These are phyloP conservation scores for Habrosyne pyritoides DNA, from an alignment of 2,888 invertebrate genomes.

Conservation along the genomic window DNA sequence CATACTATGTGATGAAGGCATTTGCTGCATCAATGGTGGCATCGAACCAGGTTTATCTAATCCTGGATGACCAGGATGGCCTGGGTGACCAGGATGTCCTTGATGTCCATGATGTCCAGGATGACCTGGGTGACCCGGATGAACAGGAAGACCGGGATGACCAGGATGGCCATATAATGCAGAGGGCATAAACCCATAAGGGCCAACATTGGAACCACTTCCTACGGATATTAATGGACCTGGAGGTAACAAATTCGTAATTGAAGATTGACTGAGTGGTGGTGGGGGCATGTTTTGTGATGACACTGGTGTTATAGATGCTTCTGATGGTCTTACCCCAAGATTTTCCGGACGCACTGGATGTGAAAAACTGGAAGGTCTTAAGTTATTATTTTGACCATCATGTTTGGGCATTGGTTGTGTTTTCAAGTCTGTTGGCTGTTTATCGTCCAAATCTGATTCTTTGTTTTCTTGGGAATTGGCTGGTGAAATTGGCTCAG, in stretches of 20 bases:
- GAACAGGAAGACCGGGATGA: constrained; percentile 45
- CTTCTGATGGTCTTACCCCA: constrained; percentile 66
- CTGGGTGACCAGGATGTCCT: constrained; percentile 12
- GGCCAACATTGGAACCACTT: constrained; percentile 80
- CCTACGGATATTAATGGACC: constrained; percentile 85
- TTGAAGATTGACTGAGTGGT: constrained; percentile 80
- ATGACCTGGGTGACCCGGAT: constrained; percentile 58
- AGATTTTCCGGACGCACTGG: constrained; percentile 71
- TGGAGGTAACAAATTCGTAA: constrained; percentile 82
- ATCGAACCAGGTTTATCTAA: constrained; percentile 71
- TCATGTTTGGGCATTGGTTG: constrained; percentile 68
- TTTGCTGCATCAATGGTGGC: constrained; percentile 70
- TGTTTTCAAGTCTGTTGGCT: constrained; percentile 75
- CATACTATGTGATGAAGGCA: constrained; percentile 64
- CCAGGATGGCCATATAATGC: constrained; percentile 70
- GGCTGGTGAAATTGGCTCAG: constrained; percentile 75
- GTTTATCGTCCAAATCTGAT: constrained; percentile 72
- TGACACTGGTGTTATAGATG: constrained; percentile 60
- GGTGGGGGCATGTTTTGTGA: constrained; percentile 75
- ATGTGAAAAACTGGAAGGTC: constrained; percentile 66
- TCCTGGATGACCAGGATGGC: constrained; percentile 57
- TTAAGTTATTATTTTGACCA: constrained; percentile 49
- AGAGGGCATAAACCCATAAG: constrained; percentile 85
- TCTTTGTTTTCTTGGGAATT: constrained; percentile 75
- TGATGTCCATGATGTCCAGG: constrained; percentile 29